phyloP scores from a whole-genome alignment of 1,140 invertebrate genomes.

The Drosophila chauvacae region DNA sequence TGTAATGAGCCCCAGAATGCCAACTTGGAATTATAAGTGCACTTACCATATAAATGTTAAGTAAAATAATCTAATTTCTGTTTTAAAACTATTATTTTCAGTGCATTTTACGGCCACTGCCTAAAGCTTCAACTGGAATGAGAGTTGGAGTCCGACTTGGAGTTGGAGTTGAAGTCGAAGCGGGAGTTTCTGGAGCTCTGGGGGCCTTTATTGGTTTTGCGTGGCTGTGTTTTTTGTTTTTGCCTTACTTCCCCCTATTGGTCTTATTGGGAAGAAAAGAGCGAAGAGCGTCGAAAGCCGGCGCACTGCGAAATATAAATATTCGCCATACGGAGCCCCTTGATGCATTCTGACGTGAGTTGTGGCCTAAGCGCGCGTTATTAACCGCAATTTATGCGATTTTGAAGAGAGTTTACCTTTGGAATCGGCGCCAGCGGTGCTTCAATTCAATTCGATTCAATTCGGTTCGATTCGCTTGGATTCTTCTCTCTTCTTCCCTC shows the following conservation, averaged over 20 bases:
- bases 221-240: slow-evolving; percentile 5
- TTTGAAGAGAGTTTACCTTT: slow-evolving; percentile 62
- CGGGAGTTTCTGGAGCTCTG: slow-evolving; percentile 1
- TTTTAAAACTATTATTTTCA: background rate
- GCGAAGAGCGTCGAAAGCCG: slow-evolving; percentile 53
- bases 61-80: background rate
- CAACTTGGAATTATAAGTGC: background rate
- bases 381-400: slow-evolving; percentile 81
- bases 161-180: background rate
- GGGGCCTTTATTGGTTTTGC: slow-evolving; percentile 66
- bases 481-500: background rate
- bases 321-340: slow-evolving; percentile 75
- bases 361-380: slow-evolving; percentile 82
- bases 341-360: slow-evolving; percentile 82
- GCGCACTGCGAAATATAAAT: slow-evolving; percentile 68
- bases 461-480: slow-evolving; percentile 6
- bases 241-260: slow-evolving; percentile 1
- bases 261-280: slow-evolving; percentile 5
- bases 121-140: slow-evolving; percentile 23
- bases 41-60: background rate
- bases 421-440: slow-evolving; percentile 47
- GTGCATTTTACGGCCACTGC: slow-evolving; percentile 22
- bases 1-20: background rate
- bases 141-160: slow-evolving; percentile 14
- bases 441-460: slow-evolving; percentile 17